Conservation (phyloP, 2,113 vertebrate genomes). For the Hiodon alosoides region DNA sequence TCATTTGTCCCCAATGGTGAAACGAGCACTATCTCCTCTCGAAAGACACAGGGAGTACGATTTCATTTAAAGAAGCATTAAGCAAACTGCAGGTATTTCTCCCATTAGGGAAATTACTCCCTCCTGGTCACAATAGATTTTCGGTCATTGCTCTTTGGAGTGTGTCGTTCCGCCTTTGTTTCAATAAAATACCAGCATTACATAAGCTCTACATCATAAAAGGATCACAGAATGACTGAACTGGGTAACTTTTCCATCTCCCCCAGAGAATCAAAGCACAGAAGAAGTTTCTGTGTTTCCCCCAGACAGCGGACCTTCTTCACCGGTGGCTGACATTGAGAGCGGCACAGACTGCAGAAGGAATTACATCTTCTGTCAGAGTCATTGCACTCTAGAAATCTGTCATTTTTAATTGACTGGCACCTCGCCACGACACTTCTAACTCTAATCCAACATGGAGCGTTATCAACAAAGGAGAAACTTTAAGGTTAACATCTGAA, state of each 20-base stretch:
- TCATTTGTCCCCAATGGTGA: too few species aligned
- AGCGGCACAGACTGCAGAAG: conserved; percentile 20
- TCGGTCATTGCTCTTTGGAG: too few species aligned
- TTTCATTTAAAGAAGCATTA: too few species aligned
- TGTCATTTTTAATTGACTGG: conserved; percentile 29
- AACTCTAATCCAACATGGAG: conserved; percentile 14
- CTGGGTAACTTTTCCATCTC: background rate
- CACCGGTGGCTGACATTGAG: conserved; percentile 46
- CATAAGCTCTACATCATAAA: conserved; percentile 39
- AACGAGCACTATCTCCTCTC: too few species aligned
- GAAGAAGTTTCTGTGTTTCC: conserved; percentile 44
- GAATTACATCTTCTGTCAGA: conserved; percentile 30
- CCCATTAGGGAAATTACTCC: too few species aligned
- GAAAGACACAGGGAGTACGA: too few species aligned
- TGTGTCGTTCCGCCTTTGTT: too few species aligned
- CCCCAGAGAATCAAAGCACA: too few species aligned
- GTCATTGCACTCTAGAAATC: conserved; percentile 30
- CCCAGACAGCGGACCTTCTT: conserved; percentile 45
- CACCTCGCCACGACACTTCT: conserved; percentile 24
- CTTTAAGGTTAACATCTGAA: too few species aligned
- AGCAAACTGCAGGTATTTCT: too few species aligned
- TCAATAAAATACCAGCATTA: too few species aligned
- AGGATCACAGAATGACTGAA: conserved; percentile 52
- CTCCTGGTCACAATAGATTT: too few species aligned
- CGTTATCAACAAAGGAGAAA: background rate